These are phyloP conservation scores for Parnassius apollo DNA, from an alignment of 2,888 invertebrate species.

Conservation along the genomic window DNA sequence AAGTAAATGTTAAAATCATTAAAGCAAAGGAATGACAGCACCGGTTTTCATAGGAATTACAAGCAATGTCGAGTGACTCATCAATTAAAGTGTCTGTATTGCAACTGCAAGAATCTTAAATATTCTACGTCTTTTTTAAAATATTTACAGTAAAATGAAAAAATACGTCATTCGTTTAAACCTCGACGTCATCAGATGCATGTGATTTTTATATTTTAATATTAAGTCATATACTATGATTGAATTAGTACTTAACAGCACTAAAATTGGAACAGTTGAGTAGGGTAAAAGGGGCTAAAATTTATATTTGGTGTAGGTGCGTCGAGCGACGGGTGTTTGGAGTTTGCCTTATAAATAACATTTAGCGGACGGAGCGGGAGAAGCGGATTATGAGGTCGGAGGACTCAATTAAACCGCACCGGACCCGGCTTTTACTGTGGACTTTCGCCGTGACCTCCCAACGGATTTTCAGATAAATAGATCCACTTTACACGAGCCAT, in stretches of 20 bases:
- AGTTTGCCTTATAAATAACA: constrained; percentile 77
- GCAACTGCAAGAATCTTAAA: too few species aligned
- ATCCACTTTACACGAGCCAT: constrained; percentile 62
- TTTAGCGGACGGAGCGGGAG: constrained; percentile 70
- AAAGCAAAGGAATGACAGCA: too few species aligned
- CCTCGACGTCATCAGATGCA: too few species aligned
- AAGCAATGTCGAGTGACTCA: too few species aligned
- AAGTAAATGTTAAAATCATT: constrained; percentile 10
- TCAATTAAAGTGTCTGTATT: too few species aligned
- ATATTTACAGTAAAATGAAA: too few species aligned
- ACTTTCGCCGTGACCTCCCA: constrained; percentile 75
- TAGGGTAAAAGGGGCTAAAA: constrained; percentile 62
- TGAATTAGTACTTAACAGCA: neutral
- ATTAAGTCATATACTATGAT: neutral
- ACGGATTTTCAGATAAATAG: constrained; percentile 74
- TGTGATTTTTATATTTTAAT: too few species aligned
- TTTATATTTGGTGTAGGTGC: constrained; percentile 53
- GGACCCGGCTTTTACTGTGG: constrained; percentile 76
- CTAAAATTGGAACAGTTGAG: constrained; percentile 36
- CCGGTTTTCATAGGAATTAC: too few species aligned
- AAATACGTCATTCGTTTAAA: too few species aligned
- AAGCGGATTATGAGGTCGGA: constrained; percentile 77
- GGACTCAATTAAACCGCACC: constrained; percentile 79
- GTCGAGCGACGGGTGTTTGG: constrained; percentile 43
- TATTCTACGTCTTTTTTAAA: too few species aligned